phyloP scores from a whole-genome alignment of 2,797 vertebrate genomes.

The Chanos chanos region DNA sequence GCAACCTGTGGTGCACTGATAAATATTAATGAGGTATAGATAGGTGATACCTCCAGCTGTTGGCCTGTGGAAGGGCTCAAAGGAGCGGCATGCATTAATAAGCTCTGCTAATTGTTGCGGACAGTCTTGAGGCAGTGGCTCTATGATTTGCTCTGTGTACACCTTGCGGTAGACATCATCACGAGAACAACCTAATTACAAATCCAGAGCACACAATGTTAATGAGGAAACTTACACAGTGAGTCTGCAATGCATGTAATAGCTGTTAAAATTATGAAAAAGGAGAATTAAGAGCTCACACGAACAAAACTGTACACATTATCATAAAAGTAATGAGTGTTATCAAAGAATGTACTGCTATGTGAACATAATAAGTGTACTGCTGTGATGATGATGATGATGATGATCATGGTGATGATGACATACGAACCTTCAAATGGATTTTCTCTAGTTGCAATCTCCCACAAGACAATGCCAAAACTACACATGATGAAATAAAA shows the following conservation, averaged over 20 bases:
- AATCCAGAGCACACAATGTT: neutral
- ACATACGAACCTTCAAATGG: slow-evolving; percentile 77
- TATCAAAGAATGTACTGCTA: too few species aligned
- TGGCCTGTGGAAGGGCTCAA: slow-evolving; percentile 69
- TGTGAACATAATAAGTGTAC: too few species aligned
- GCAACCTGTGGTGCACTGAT: too few species aligned
- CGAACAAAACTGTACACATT: too few species aligned
- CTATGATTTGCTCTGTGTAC: slow-evolving; percentile 36
- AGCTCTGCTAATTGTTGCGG: slow-evolving; percentile 59
- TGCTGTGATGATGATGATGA: neutral
- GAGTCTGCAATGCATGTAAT: too few species aligned
- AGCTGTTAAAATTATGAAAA: too few species aligned
- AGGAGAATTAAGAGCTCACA: too few species aligned
- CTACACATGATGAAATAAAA: slow-evolving; percentile 58
- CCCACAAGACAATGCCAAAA: slow-evolving; percentile 88
- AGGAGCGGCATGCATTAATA: slow-evolving; percentile 67
- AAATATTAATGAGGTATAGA: neutral
- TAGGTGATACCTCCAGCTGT: slow-evolving; percentile 69
- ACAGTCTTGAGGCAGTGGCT: slow-evolving; percentile 71
- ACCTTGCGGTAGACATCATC: slow-evolving; percentile 65
- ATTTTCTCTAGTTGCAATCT: slow-evolving; percentile 72
- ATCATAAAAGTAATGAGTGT: too few species aligned
- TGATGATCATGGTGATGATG: neutral
- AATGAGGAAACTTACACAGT: neutral
- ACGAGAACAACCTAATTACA: neutral